These are phyloP conservation scores for Bellardia pandia DNA, from an alignment of 2,888 invertebrate species.

Conservation along the genomic window DNA sequence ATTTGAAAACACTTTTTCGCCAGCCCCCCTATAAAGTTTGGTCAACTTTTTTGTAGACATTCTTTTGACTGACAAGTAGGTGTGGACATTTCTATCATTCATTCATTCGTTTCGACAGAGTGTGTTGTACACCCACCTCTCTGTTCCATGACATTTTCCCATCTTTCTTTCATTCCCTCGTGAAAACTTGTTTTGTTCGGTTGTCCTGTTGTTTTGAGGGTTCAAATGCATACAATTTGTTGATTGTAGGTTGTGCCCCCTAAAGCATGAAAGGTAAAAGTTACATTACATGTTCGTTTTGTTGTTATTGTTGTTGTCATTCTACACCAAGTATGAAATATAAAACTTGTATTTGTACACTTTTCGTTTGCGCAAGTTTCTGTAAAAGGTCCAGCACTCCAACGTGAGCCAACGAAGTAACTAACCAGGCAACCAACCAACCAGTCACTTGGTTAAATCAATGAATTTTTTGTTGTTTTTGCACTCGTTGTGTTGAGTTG, in stretches of 20 bases:
- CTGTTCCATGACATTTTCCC: slow-evolving; percentile 23
- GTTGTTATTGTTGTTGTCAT: slow-evolving; percentile 70
- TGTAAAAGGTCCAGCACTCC: slow-evolving; percentile 52
- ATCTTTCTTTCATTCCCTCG: slow-evolving; percentile 36
- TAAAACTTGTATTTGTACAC: slow-evolving; percentile 40
- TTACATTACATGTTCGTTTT: slow-evolving; percentile 74
- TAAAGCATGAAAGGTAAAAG: slow-evolving; percentile 80
- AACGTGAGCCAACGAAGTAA: slow-evolving; percentile 22
- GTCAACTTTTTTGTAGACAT: slow-evolving; percentile 67
- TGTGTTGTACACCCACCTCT: slow-evolving; percentile 79
- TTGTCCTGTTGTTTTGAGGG: slow-evolving; percentile 45
- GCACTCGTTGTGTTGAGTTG: slow-evolving; percentile 8
- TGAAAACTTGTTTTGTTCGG: slow-evolving; percentile 39
- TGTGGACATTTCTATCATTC: slow-evolving; percentile 83
- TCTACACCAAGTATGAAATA: slow-evolving; percentile 43
- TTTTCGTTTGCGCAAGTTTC: slow-evolving; percentile 73
- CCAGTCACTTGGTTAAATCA: slow-evolving; percentile 75
- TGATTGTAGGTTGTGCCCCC: slow-evolving; percentile 81
- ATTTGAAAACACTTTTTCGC: slow-evolving; percentile 52
- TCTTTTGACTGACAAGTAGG: slow-evolving; percentile 81
- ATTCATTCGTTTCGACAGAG: slow-evolving; percentile 82
- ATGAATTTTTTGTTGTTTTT: slow-evolving; percentile 65
- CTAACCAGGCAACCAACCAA: too few species aligned
- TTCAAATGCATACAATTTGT: slow-evolving; percentile 80
- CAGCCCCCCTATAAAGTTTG: slow-evolving; percentile 36